Evolutionary conservation across 2,888 invertebrate species (phyloP), one percentile per base, ranked within the genome.

Genomic region (Portevinia maculata): DNA sequence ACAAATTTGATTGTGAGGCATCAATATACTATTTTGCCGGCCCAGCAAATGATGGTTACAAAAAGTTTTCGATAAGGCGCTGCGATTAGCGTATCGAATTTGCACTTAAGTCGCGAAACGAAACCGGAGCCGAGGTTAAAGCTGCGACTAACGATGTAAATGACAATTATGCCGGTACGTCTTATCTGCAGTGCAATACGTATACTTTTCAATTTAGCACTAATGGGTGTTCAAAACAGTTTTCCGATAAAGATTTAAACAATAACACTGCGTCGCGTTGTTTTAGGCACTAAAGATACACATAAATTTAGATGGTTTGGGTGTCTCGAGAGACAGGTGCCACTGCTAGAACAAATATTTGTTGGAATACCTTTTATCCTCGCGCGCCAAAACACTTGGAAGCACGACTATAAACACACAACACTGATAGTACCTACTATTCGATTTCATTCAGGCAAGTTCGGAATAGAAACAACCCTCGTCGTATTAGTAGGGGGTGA

Each of bases 71-170:
- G 79, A 74, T 78, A 84, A 84, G 39, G 57, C 79, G 24, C 24
- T 5, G 24, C 62, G 84, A 79, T 84, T 69, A 79, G 79, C 84
- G 79, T 84, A 17, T 41, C 84, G 79, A 84, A 84, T 84, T 79
- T 48, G 50, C 62, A 78, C 67, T 78, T 73, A 83, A 83, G 78
- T 67, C 83, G 62, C 78, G 83, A 53, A 81, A 53, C 70, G 53
- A 41, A 81, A 81, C 81, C 65, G 62, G 50, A 78, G 52, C 71
- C 65, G 76, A 60, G 32, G 52, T 53, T 37, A 73, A 50, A 32
- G 44, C 59, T 50, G 78, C 69, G 50, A 41, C 53, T 19, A 13
- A 13, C 24, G 50, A 50, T 17, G 19, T 19, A 19, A 8, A 28
- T 24, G 48, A n/a, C 21, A 11, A 50, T 41, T 64, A 62, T 67